phyloP scores from a whole-genome alignment of 2,113 vertebrate species.

The Aegypius monachus region DNA sequence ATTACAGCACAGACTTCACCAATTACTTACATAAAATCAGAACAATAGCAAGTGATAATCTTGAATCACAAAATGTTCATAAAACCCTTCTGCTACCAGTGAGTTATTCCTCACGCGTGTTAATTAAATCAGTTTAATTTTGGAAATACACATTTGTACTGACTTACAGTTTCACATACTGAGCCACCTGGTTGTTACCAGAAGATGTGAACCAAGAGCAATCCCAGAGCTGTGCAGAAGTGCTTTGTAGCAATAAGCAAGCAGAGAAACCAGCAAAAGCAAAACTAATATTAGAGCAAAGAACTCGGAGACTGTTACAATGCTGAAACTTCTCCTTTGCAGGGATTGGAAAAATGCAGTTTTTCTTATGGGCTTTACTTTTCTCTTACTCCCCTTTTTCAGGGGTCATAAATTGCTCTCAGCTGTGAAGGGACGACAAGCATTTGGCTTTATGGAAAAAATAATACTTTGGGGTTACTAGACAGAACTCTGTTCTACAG shows the following conservation, averaged over 20 bases:
- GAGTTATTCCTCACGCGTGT: background rate
- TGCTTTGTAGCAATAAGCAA: background rate
- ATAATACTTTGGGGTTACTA: background rate
- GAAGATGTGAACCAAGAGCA: background rate
- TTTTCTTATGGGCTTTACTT: background rate
- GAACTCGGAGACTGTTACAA: background rate
- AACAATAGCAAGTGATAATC: slow-evolving; percentile 26
- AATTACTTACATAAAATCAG: slow-evolving; percentile 9
- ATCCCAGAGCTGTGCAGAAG: background rate
- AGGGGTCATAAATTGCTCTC: background rate
- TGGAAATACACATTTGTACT: background rate
- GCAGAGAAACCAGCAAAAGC: background rate
- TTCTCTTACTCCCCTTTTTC: background rate
- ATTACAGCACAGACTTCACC: background rate
- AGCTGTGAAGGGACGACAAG: background rate
- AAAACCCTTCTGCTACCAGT: background rate
- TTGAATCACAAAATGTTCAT: background rate
- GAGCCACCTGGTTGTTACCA: background rate
- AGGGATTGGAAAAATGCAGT: background rate
- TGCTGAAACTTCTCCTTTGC: background rate
- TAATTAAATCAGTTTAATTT: background rate
- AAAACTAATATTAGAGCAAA: background rate
- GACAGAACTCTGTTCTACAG: background rate
- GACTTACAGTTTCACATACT: background rate
- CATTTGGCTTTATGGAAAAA: background rate